Evolutionary conservation across 2,888 invertebrate genomes (phyloP), one percentile per base, ranked within the genome.

Genomic region (Clistopyga incitator): DNA sequence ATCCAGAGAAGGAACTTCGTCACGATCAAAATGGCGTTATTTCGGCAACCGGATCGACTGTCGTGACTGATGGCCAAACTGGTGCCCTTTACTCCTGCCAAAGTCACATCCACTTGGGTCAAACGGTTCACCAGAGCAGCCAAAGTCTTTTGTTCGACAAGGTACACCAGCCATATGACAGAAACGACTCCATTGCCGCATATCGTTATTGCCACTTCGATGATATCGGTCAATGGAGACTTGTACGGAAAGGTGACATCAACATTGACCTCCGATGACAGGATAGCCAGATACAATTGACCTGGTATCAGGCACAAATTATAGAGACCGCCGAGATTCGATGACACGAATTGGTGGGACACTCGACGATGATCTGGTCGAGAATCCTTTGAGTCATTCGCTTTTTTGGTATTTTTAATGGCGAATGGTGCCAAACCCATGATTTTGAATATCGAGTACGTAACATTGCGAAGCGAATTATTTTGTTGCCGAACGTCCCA

Each of bases 301-400:
- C 52, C 71, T 18, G 71, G 52, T 3, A 84, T 34, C 0, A 85
- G 11, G n/a, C 38, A 3, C 6, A 80, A 13, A n/a, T 88, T 88
- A 47, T 88, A 89, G 25, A 71, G 1, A 4, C 64, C 56, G 1
- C 84, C 84, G 0, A 74, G 2, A 70, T 75, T 59, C 0, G 82
- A 84, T 6, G 25, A 18, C 1, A 47, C 59, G 45, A 87, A 85
- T 54, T 29, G 15, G 4, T 0, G 13, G 72, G 18, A 10, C 3
- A 6, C 0, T 0, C 25, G 42, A 23, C 8, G 20, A 42, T 42
- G 11, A 42, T 8, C 42, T 50, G n/a, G 3, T 29, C 1, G 59
- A 72, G 8, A 25, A 38, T 61, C 20, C 10, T 2, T 11, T 8
- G 8, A 18, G 6, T 45, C 13, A 4, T 34, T 23, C 23, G 18